A percentile compares a stretch with the other conserved stretches of the same genome.
Evolutionary conservation across 2,797 vertebrate species (phyloP).

Genomic region (Hafferia zeledoni): DNA sequence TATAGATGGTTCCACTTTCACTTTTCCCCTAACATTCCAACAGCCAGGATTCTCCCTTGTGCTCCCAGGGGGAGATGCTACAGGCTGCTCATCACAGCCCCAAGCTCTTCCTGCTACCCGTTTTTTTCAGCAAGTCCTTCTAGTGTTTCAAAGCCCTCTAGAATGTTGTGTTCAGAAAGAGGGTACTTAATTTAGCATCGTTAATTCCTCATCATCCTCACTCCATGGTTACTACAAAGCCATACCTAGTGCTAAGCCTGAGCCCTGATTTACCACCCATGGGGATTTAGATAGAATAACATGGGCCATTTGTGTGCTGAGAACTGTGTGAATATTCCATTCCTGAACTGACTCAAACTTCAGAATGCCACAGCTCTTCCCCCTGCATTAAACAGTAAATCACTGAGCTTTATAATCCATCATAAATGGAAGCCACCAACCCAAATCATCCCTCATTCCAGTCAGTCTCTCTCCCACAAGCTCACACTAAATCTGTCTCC

Average conservation of each 20-base stretch:
- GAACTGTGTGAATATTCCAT: background rate
- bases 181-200: background rate
- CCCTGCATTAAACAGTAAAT: conserved; percentile 5
- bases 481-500: background rate
- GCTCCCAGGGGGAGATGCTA: background rate
- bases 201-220: background rate
- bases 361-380: background rate
- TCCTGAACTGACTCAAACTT: background rate
- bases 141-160: background rate
- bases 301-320: background rate
- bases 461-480: background rate
- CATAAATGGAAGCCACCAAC: background rate
- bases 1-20: background rate
- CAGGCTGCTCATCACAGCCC: background rate
- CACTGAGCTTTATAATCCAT: conserved; percentile 16
- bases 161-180: background rate
- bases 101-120: background rate
- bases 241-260: background rate
- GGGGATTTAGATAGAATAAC: background rate
- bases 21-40: background rate
- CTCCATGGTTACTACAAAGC: background rate
- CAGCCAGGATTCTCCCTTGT: background rate
- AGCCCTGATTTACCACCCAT: background rate
- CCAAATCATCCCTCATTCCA: background rate
- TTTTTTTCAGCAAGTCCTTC: background rate